Evolutionary conservation across 2,888 invertebrate genomes (phyloP).

Genomic region (Merodon equestris): DNA sequence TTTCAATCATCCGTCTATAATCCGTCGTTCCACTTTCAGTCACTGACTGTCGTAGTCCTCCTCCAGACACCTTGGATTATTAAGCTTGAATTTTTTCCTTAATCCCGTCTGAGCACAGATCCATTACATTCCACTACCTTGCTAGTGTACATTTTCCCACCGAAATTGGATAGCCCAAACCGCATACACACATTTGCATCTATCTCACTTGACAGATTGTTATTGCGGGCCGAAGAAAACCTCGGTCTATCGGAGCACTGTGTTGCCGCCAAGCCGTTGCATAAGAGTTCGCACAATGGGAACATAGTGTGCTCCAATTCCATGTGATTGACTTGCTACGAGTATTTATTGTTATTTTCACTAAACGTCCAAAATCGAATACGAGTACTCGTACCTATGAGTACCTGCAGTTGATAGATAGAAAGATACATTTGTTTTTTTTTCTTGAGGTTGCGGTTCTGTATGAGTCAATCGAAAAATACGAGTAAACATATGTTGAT

Average conservation of each 20-base stretch:
- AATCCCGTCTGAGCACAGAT: background rate
- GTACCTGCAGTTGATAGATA: slow-evolving; percentile 25
- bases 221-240: slow-evolving; percentile 33
- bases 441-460: slow-evolving; percentile 23
- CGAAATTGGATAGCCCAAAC: slow-evolving; percentile 46
- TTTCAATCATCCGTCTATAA: slow-evolving; percentile 36
- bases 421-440: slow-evolving; percentile 33
- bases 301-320: slow-evolving; percentile 46
- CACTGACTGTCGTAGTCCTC: too few relatives aligned
- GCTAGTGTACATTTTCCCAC: slow-evolving; percentile 30
- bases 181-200: slow-evolving; percentile 28
- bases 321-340: slow-evolving; percentile 36
- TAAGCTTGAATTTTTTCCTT: background rate
- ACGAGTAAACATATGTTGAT: too few relatives aligned
- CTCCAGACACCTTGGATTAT: too few relatives aligned
- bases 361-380: slow-evolving; percentile 41
- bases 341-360: slow-evolving; percentile 34
- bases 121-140: background rate
- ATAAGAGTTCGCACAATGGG: slow-evolving; percentile 44
- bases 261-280: slow-evolving; percentile 30
- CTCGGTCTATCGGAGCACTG: background rate
- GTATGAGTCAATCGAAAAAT: slow-evolving; percentile 21
- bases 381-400: too few relatives aligned
- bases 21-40: too few relatives aligned
- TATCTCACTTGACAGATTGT: slow-evolving; percentile 42